Evolutionary conservation across 1,140 invertebrate genomes (phyloP).

Genomic region (Melanaphis sacchari): DNA sequence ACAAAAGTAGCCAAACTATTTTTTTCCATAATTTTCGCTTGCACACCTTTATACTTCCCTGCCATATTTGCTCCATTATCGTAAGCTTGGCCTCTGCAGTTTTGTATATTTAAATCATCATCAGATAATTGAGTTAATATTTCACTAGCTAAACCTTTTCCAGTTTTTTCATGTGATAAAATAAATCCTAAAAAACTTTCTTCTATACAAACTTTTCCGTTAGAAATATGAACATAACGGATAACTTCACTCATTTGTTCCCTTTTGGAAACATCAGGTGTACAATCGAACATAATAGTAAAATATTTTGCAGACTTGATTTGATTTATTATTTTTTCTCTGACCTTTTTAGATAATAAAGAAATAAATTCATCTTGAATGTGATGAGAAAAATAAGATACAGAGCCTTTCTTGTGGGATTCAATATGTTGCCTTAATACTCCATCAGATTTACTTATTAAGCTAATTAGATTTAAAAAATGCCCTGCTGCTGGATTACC

Average conservation of each 20-base stretch:
- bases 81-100: slow-evolving; percentile 6
- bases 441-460: not conserved
- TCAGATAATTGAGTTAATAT: not conserved
- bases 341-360: slow-evolving; percentile 23
- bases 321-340: slow-evolving; percentile 1
- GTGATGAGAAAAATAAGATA: slow-evolving; percentile 6
- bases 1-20: not conserved
- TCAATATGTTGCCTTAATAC: slow-evolving; percentile 4
- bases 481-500: not conserved
- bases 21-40: slow-evolving; percentile 30
- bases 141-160: not conserved
- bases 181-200: slow-evolving; percentile 12
- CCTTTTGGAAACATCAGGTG: slow-evolving; percentile 56
- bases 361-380: slow-evolving; percentile 20
- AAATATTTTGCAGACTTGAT: not conserved
- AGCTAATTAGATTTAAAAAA: not conserved
- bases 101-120: not conserved
- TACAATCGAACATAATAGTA: slow-evolving; percentile 5
- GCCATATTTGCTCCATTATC: too few species aligned
- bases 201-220: slow-evolving; percentile 16
- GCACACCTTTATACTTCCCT: slow-evolving; percentile 30
- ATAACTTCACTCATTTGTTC: slow-evolving; percentile 58
- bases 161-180: slow-evolving; percentile 4
- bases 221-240: not conserved
- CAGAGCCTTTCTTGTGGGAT: not conserved